Percentiles rank a stretch among this genome's conserved stretches.
Evolutionary conservation across 2,888 invertebrate genomes (phyloP).

Genomic region (Caenorhabditis sp.): DNA sequence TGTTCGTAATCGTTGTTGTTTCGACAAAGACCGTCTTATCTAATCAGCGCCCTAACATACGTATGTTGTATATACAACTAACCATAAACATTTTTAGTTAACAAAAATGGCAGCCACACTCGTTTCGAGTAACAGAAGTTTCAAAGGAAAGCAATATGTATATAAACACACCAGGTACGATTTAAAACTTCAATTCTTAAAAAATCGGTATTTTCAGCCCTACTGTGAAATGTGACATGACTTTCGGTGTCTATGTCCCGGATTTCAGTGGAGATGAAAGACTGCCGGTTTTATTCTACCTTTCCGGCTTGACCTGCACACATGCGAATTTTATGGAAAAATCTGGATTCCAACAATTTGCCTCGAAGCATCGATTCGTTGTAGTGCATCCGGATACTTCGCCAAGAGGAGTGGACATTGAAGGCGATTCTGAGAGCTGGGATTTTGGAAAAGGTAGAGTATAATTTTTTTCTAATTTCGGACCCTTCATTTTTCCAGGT

Average conservation of each 20-base stretch:
- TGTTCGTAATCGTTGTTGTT: too few species aligned
- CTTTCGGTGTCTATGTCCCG: conserved; percentile 89
- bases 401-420: conserved; percentile 82
- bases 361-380: conserved; percentile 77
- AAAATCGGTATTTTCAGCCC: conserved; percentile 75
- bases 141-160: conserved; percentile 15
- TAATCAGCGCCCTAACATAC: too few species aligned
- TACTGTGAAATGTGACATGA: conserved; percentile 87
- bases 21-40: too few species aligned
- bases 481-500: conserved; percentile 17
- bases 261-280: conserved; percentile 75
- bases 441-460: conserved; percentile 86
- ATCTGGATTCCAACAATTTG: conserved; percentile 90
- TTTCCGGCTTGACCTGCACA: conserved; percentile 80
- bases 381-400: conserved; percentile 90
- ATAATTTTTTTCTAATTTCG: too few species aligned
- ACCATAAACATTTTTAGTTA: neutral
- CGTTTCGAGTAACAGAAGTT: conserved; percentile 23
- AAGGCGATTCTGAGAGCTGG: conserved; percentile 89
- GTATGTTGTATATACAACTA: neutral
- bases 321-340: conserved; percentile 95
- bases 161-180: conserved; percentile 20
- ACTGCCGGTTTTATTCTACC: conserved; percentile 60
- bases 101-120: conserved; percentile 28
- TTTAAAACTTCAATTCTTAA: neutral